These are phyloP conservation scores for Zoanthus solanderi DNA, from an alignment of 92 coral and sea anemone genomes.

Conservation along the genomic window DNA sequence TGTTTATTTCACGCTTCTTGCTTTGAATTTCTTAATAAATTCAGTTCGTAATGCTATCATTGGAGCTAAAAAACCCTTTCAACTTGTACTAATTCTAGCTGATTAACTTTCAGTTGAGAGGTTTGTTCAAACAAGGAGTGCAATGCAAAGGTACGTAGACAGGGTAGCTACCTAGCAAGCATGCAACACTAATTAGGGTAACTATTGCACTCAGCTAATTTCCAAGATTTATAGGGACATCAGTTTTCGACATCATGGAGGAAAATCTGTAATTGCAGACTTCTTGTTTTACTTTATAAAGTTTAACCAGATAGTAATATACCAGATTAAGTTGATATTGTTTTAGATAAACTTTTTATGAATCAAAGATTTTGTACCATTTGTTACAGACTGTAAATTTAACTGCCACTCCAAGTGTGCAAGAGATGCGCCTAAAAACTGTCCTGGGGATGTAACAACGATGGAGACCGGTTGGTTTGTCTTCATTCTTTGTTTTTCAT, in stretches of 20 bases:
- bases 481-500: not conserved
- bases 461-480: slow-evolving; percentile 71
- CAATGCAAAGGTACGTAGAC: slow-evolving; percentile 89
- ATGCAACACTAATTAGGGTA: not conserved
- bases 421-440: slow-evolving; percentile 91
- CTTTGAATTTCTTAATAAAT: too few relatives aligned
- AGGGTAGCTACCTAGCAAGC: not conserved
- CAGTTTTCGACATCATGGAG: too few relatives aligned
- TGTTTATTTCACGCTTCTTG: too few relatives aligned
- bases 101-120: slow-evolving; percentile 62
- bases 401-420: slow-evolving; percentile 94
- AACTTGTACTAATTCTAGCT: too few relatives aligned
- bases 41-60: too few relatives aligned
- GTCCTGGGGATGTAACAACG: slow-evolving; percentile 85
- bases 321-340: not conserved
- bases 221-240: too few relatives aligned
- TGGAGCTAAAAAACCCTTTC: too few relatives aligned
- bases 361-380: not conserved
- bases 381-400: slow-evolving; percentile 88
- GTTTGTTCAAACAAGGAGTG: slow-evolving; percentile 91
- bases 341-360: not conserved
- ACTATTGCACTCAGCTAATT: not conserved
- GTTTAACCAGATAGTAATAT: too few relatives aligned
- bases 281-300: too few relatives aligned
- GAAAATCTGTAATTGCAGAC: too few relatives aligned